Evolutionary conservation across 2,113 vertebrate genomes (phyloP).

Genomic region (Corythaeola cristata): DNA sequence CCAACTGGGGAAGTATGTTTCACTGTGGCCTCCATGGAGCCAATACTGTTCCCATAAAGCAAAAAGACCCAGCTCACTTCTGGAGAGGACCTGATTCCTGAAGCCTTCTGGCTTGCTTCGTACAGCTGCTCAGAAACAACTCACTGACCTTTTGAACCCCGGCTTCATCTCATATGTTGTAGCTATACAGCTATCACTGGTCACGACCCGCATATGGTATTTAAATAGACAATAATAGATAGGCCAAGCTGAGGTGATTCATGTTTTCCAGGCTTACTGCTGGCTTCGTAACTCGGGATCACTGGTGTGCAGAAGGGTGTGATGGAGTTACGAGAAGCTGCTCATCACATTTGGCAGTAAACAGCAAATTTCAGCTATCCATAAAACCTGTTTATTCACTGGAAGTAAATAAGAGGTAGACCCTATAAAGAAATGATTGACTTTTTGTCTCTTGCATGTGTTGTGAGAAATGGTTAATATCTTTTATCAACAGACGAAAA

Average conservation of each 20-base stretch:
- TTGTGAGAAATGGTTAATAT: background rate
- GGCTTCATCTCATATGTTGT: background rate
- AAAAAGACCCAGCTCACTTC: background rate
- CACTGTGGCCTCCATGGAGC: background rate
- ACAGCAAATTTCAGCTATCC: background rate
- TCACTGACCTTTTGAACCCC: background rate
- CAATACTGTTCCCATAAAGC: background rate
- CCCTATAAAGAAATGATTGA: background rate
- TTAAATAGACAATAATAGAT: background rate
- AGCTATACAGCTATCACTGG: background rate
- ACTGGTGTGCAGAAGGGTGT: background rate
- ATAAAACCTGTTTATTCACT: background rate
- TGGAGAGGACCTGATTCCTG: background rate
- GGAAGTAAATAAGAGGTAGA: background rate
- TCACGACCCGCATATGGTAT: background rate
- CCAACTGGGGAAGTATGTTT: rapidly evolving
- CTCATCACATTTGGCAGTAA: background rate
- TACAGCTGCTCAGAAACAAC: background rate
- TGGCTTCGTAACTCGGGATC: background rate
- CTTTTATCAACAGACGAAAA: background rate
- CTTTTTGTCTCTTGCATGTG: background rate
- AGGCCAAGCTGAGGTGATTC: background rate
- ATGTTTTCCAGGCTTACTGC: background rate
- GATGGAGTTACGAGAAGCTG: background rate
- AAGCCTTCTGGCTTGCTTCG: background rate